phyloP scores from a whole-genome alignment of 1,140 invertebrate species.

The Sitophilus oryzae region DNA sequence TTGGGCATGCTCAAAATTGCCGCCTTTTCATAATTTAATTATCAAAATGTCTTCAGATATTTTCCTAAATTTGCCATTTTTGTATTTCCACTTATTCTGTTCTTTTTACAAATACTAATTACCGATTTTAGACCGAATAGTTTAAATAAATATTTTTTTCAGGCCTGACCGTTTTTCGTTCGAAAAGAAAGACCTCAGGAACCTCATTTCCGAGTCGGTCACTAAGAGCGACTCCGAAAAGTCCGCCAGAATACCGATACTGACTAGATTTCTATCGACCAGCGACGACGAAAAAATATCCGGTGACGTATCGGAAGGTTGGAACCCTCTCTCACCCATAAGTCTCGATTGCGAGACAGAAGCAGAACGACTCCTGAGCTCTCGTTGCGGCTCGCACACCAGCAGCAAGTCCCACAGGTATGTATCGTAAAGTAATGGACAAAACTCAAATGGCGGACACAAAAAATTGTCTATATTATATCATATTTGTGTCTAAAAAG shows the following conservation, averaged over 20 bases:
- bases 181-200: slow-evolving; percentile 45
- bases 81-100: too few relatives aligned
- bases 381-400: slow-evolving; percentile 51
- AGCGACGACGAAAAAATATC: slow-evolving; percentile 44
- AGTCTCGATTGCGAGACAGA: slow-evolving; percentile 58
- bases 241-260: slow-evolving; percentile 18
- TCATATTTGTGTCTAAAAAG: too few relatives aligned
- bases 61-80: too few relatives aligned
- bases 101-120: too few relatives aligned
- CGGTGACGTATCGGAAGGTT: slow-evolving; percentile 47
- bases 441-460: too few relatives aligned
- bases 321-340: slow-evolving; percentile 51
- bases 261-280: slow-evolving; percentile 36
- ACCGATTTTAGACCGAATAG: too few relatives aligned
- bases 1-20: too few relatives aligned
- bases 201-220: slow-evolving; percentile 30
- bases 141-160: too few relatives aligned
- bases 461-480: too few relatives aligned
- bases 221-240: slow-evolving; percentile 8
- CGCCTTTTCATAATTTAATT: too few relatives aligned
- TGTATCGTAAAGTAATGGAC: too few relatives aligned
- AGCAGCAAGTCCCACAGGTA: slow-evolving; percentile 48
- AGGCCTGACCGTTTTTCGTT: slow-evolving; percentile 35
- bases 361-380: slow-evolving; percentile 52
- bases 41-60: too few relatives aligned